These are phyloP conservation scores for Cosmorhoe ocellata DNA, from an alignment of 2,888 invertebrate genomes.

Conservation along the genomic window DNA sequence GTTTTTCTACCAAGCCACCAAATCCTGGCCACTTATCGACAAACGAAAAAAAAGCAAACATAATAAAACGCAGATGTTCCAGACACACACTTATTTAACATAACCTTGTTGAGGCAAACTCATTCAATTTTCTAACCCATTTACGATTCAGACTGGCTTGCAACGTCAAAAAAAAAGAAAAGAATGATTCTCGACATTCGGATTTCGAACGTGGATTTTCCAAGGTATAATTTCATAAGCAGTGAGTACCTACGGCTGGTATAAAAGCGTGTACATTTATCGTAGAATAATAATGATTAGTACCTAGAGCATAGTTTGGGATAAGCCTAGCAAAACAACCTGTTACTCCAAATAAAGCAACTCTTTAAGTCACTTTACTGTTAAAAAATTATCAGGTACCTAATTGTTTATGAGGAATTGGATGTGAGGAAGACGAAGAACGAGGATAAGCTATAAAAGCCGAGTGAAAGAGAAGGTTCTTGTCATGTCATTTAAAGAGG, in stretches of 20 bases:
- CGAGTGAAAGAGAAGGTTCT: too few relatives aligned
- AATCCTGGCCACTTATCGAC: neutral
- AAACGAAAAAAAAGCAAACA: conserved; percentile 18
- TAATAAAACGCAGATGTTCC: conserved; percentile 62
- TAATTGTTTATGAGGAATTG: too few relatives aligned
- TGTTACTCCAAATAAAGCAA: too few relatives aligned
- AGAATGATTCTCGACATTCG: conserved; percentile 61
- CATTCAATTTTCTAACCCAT: conserved; percentile 83
- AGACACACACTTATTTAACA: conserved; percentile 71
- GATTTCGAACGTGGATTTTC: conserved; percentile 63
- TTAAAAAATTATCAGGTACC: too few relatives aligned
- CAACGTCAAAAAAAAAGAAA: conserved; percentile 58
- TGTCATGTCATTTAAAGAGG: too few relatives aligned
- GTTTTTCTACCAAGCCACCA: neutral
- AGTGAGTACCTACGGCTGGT: too few relatives aligned
- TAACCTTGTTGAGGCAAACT: conserved; percentile 50
- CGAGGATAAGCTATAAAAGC: too few relatives aligned
- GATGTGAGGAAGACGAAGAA: too few relatives aligned
- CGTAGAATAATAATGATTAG: conserved; percentile 8
- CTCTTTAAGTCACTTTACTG: too few relatives aligned
- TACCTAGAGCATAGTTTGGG: neutral
- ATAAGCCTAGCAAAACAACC: neutral
- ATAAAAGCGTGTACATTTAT: conserved; percentile 25
- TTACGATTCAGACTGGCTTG: conserved; percentile 76
- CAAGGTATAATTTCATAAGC: conserved; percentile 80